A percentile compares a stretch with the other conserved stretches of the same genome.
These are phyloP conservation scores for Steinernema scapterisci DNA, from an alignment of 2,888 invertebrate genomes.

Conservation along the genomic window DNA sequence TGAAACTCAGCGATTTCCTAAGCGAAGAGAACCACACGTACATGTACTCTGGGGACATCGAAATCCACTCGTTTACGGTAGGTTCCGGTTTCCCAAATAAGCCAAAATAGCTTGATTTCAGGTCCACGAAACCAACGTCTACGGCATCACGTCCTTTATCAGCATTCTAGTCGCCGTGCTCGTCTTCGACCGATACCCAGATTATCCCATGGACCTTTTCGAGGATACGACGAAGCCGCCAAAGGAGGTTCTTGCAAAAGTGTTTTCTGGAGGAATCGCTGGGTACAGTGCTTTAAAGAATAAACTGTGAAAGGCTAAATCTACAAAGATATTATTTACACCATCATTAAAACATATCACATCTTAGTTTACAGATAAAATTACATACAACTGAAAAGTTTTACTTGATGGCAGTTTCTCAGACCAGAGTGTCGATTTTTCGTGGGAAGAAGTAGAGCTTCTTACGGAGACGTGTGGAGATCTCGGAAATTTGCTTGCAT, in stretches of 20 bases:
- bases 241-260: background rate
- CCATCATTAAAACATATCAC: too few relatives aligned
- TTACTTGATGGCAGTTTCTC: too few relatives aligned
- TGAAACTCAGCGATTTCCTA: background rate
- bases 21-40: background rate
- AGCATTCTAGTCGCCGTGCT: constrained; percentile 36
- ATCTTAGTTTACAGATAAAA: too few relatives aligned
- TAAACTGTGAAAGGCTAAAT: constrained; percentile 17
- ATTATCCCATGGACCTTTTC: constrained; percentile 23
- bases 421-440: background rate
- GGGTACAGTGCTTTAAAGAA: background rate
- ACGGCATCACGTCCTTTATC: constrained; percentile 40
- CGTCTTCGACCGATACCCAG: constrained; percentile 35
- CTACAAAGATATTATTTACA: too few relatives aligned
- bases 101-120: background rate
- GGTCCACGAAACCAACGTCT: constrained; percentile 30
- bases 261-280: background rate
- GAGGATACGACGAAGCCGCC: background rate
- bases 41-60: background rate
- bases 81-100: background rate
- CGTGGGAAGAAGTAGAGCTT: constrained; percentile 17
- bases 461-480: constrained; percentile 16
- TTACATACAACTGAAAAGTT: too few relatives aligned
- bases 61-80: constrained; percentile 7
- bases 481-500: constrained; percentile 19